Percentiles rank a stretch among this genome's conserved stretches.
Conservation (phyloP, 2,888 invertebrate species). For the Pachymerium ferrugineum region DNA sequence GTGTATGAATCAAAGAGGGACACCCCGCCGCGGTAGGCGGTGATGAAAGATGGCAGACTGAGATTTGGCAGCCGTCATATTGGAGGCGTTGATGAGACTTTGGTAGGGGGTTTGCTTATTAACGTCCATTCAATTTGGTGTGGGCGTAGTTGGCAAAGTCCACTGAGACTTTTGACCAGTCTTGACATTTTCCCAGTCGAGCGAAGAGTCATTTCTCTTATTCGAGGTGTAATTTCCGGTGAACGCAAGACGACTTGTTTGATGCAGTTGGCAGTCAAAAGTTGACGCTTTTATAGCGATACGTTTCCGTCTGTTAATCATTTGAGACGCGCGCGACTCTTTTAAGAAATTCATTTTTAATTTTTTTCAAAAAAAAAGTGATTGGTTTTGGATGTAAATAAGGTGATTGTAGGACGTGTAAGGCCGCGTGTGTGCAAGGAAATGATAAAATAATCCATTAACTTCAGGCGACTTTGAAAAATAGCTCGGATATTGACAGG, state of each 20-base stretch:
- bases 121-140: background rate
- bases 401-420: background rate
- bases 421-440: constrained; percentile 20
- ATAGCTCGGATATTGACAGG: constrained; percentile 31
- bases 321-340: too few relatives aligned
- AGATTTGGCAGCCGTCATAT: too few relatives aligned
- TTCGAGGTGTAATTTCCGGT: constrained; percentile 2
- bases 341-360: background rate
- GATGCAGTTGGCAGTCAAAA: background rate
- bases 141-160: background rate
- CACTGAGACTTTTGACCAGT: background rate
- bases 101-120: too few relatives aligned
- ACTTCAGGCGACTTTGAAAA: constrained; percentile 30
- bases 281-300: background rate
- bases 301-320: too few relatives aligned
- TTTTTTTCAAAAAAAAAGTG: background rate
- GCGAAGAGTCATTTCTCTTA: background rate
- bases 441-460: constrained; percentile 33
- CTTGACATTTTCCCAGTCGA: background rate
- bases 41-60: too few relatives aligned
- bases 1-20: background rate
- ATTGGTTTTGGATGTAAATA: constrained; percentile 14
- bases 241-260: background rate
- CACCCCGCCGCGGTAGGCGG: background rate
- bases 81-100: too few relatives aligned